Percentiles rank a stretch among this genome's conserved stretches.
Conservation (phyloP, 2,113 vertebrate genomes). For the Apodemus speciosus region DNA sequence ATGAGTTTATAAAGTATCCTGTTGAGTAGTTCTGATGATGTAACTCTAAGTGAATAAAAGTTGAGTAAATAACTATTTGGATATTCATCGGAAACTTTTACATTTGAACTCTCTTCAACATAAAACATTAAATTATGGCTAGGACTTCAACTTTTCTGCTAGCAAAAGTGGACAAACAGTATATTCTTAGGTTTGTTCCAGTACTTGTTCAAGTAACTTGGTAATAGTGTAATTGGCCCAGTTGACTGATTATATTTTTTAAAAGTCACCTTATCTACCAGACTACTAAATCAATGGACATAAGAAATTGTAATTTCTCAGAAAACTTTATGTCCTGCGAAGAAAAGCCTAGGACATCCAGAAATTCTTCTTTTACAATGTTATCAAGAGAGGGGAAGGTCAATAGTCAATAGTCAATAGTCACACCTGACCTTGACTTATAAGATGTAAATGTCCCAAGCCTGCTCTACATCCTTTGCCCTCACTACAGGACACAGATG, state of each 20-base stretch:
- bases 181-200: not conserved
- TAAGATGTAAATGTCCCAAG: not conserved
- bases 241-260: not conserved
- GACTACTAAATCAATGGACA: not conserved
- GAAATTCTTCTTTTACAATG: not conserved
- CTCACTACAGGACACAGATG: too few relatives aligned
- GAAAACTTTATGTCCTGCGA: not conserved
- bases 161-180: not conserved
- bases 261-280: not conserved
- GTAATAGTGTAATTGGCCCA: not conserved
- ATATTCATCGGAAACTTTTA: not conserved
- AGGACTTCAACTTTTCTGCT: conserved; percentile 22
- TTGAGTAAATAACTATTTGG: conserved; percentile 35
- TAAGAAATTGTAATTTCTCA: not conserved
- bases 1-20: not conserved
- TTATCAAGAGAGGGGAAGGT: too few relatives aligned
- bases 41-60: not conserved
- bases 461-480: not conserved
- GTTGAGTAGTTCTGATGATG: not conserved
- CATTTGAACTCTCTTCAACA: conserved; percentile 24
- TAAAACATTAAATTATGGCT: conserved; percentile 26
- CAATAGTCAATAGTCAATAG: not conserved
- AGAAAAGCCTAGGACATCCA: not conserved
- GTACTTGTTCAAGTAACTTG: not conserved
- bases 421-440: not conserved